Evolutionary conservation across 2,888 invertebrate species (phyloP).

Genomic region (Amblyjoppa fuscipennis): DNA sequence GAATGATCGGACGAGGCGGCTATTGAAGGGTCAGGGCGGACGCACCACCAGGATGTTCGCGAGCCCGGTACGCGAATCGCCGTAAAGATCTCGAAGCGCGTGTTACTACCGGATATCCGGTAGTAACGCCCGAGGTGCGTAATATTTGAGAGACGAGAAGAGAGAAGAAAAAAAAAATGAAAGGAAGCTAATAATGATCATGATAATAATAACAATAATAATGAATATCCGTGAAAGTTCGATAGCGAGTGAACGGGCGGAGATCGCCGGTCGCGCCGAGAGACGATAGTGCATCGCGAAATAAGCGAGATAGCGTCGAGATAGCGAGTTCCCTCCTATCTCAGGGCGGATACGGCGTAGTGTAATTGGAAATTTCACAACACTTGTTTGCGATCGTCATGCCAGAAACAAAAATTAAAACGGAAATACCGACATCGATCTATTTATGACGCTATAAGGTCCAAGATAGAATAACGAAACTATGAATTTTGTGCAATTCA

Average conservation of each 20-base stretch:
- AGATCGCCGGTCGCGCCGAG: conserved; percentile 6
- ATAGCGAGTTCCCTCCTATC: conserved; percentile 1
- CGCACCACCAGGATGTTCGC: conserved; percentile 16
- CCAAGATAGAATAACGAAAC: not conserved
- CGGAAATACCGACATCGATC: not conserved
- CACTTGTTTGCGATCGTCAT: not conserved
- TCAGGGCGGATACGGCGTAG: not conserved
- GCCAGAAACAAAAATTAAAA: not conserved
- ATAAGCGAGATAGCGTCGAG: conserved; percentile 21
- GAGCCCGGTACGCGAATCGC: conserved; percentile 33
- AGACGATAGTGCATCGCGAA: conserved; percentile 18
- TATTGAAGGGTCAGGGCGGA: not conserved
- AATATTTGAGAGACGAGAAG: conserved; percentile 21
- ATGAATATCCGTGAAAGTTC: conserved; percentile 1
- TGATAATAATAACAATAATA: not conserved
- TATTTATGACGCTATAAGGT: not conserved
- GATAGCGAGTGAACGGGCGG: conserved; percentile 4
- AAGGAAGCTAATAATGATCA: not conserved
- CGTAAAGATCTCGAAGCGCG: conserved; percentile 44
- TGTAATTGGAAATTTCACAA: conserved; percentile 15
- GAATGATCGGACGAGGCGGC: not conserved
- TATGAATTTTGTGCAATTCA: too few relatives aligned
- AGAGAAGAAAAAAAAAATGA: not conserved
- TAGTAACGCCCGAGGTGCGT: conserved; percentile 27
- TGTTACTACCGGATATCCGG: conserved; percentile 64